Conservation (phyloP, 2,888 invertebrate species). For the Nymphalis polychloros region DNA sequence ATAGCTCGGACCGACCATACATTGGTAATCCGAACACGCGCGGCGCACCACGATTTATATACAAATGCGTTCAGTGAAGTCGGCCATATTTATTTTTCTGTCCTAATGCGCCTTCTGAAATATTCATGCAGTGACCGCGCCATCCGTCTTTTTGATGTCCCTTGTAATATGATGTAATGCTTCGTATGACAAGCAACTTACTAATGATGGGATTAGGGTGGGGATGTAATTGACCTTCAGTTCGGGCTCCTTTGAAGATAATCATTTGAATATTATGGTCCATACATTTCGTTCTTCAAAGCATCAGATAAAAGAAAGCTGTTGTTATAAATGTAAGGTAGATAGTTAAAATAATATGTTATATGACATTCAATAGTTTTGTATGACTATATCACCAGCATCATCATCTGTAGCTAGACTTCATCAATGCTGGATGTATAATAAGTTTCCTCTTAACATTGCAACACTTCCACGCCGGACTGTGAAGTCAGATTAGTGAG, state of each 20-base stretch:
- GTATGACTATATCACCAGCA: no score
- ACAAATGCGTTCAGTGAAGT: conserved; percentile 74
- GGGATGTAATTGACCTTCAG: background rate
- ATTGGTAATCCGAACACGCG: conserved; percentile 70
- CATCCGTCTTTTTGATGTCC: conserved; percentile 73
- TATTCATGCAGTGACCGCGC: conserved; percentile 76
- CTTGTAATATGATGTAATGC: conserved; percentile 64
- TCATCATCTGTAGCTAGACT: no score
- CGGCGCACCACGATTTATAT: conserved; percentile 73
- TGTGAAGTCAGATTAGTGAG: no score
- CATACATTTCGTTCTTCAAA: no score
- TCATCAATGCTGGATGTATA: no score
- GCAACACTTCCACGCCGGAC: no score
- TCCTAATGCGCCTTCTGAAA: conserved; percentile 77
- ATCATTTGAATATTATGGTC: no score
- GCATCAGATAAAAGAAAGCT: no score
- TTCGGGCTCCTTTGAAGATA: background rate
- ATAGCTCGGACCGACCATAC: conserved; percentile 54
- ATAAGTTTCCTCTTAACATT: no score
- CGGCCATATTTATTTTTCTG: conserved; percentile 78
- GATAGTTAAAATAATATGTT: no score
- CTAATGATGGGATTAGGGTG: conserved; percentile 14
- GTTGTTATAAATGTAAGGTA: no score
- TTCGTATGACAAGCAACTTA: conserved; percentile 38
- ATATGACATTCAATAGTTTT: no score